Percentiles rank a stretch among this genome's conserved stretches.
Evolutionary conservation across 2,888 invertebrate species (phyloP).

Genomic region (Antheraea yamamai): DNA sequence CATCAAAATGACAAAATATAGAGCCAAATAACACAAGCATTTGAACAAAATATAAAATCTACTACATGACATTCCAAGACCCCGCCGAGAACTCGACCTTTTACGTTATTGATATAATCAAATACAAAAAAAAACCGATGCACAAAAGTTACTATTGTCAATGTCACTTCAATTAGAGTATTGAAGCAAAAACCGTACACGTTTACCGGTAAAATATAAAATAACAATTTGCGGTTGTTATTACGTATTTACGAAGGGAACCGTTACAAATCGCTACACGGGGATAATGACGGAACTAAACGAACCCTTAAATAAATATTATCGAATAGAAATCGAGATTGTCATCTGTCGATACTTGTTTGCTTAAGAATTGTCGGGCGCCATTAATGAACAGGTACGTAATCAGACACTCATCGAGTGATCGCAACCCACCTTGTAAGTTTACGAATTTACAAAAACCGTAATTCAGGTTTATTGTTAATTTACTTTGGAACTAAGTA

Average conservation of each 20-base stretch:
- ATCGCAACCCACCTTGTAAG: not conserved
- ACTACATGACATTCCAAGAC: too few species aligned
- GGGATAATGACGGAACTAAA: constrained; percentile 30
- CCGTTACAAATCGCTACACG: constrained; percentile 29
- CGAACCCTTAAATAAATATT: constrained; percentile 49
- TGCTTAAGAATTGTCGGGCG: constrained; percentile 57
- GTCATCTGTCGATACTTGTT: constrained; percentile 65
- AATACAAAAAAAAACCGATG: not conserved
- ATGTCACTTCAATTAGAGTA: not conserved
- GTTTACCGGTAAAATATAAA: constrained; percentile 15
- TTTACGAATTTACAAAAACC: not conserved
- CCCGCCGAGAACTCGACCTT: not conserved
- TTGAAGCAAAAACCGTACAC: not conserved
- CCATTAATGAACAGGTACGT: constrained; percentile 28
- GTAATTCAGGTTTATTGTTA: too few species aligned
- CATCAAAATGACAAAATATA: too few species aligned
- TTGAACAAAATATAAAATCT: too few species aligned
- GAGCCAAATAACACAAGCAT: too few species aligned
- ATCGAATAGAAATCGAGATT: constrained; percentile 46
- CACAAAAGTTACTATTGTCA: not conserved
- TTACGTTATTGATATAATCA: not conserved
- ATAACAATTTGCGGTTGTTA: constrained; percentile 15
- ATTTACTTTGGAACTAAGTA: too few species aligned
- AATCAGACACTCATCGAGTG: not conserved
- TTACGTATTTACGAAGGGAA: constrained; percentile 16